These are phyloP conservation scores for Chaunax sp. DNA, from an alignment of 2,797 vertebrate species.

Conservation along the genomic window DNA sequence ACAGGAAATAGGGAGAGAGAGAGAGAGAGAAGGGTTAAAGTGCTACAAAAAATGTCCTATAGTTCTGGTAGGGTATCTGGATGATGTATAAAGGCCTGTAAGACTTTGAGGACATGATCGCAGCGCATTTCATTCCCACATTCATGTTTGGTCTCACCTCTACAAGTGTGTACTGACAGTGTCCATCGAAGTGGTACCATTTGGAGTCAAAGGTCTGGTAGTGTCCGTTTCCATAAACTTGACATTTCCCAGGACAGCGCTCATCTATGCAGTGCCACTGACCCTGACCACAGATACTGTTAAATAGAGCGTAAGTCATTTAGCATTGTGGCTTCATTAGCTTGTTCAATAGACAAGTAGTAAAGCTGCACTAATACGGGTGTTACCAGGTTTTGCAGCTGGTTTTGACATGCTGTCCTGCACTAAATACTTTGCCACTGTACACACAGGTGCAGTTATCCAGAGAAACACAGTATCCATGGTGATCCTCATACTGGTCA, in stretches of 20 bases:
- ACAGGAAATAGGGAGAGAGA: too few species aligned
- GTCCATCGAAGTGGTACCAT: conserved; percentile 85
- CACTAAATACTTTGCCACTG: conserved; percentile 76
- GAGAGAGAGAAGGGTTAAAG: too few species aligned
- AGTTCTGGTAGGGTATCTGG: too few species aligned
- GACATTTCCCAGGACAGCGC: conserved; percentile 83
- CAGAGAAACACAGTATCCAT: conserved; percentile 79
- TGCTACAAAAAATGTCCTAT: not conserved
- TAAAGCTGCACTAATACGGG: not conserved
- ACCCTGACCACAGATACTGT: conserved; percentile 81
- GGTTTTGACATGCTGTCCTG: conserved; percentile 76
- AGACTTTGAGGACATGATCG: not conserved
- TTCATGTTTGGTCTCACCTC: conserved; percentile 77
- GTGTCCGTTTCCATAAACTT: conserved; percentile 88
- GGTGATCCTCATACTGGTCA: conserved; percentile 82
- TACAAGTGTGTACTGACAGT: conserved; percentile 87
- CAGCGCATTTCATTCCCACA: not conserved
- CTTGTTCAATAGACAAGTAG: too few species aligned
- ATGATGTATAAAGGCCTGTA: not conserved
- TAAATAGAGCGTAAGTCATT: not conserved
- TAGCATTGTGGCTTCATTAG: too few species aligned
- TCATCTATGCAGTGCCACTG: conserved; percentile 82
- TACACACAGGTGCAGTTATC: conserved; percentile 85
- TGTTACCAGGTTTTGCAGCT: conserved; percentile 86
- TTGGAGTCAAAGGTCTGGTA: conserved; percentile 87